Base-by-base conservation (phyloP, 2,113 vertebrate species). In the Channa argus region DNA sequence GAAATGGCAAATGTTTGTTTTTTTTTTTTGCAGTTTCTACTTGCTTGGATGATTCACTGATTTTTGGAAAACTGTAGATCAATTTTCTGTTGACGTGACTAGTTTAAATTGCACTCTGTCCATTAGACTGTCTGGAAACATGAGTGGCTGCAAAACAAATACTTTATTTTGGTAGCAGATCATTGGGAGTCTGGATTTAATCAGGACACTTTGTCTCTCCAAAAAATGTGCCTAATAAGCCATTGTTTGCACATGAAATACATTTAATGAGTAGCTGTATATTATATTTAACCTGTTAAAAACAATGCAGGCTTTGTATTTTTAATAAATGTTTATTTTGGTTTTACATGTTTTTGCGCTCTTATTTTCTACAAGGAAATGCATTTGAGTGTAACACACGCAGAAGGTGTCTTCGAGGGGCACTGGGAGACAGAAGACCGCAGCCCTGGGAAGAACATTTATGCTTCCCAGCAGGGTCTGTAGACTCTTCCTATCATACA, bases 401-500 rank as follows among this genome's bases (percentile, higher is more conserved):
- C 44, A 12, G 51, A 50, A 60, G 43, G 36, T 63, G 33, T n/a
- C 41, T 38, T 38, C 8, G 24, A 24, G 24, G 24, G 24, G 24
- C 24, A 24, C 24, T 24, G 24, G 24, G 24, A 24, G 24, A 24
- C 15, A 9, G 8, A 2, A 10, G 12, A 44, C 11, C 6, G 38
- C 37, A 14, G 4, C 43, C 24, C 8, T 0, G 8, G 24, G 2
- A 11, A 3, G 4, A 5, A 15, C 5, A 0, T 11, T 96, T 93
- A 96, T 66, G 84, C 79, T 87, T 96, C 93, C 97, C 96, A 98
- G 87, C 97, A 99, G 56, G 97, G 98, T 84, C 97, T 93, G 79
- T 98, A 98, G 58, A 98, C 96, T 96, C 97, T 92, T 90, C 97
- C 97, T 71, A 99, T 94, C 97, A 99, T 99, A 71, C 97, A 99